Percentiles rank a stretch among this genome's conserved stretches.
phyloP scores from a whole-genome alignment of 1,140 invertebrate species.

The Plectrocnemia conspersa region DNA sequence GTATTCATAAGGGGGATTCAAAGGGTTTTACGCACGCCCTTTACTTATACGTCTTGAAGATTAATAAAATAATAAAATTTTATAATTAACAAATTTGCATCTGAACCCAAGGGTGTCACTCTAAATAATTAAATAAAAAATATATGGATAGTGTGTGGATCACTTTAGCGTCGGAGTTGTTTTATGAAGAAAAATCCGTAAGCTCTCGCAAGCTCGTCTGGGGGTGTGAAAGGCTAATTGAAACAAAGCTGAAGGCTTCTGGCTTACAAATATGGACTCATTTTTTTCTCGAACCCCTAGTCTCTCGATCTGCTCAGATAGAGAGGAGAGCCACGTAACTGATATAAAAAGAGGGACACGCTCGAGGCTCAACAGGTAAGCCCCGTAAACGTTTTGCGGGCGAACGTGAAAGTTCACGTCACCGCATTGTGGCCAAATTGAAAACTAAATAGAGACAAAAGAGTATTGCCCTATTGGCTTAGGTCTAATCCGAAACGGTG shows the following conservation, averaged over 20 bases:
- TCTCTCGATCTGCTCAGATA: neutral
- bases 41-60: too few species aligned
- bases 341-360: too few species aligned
- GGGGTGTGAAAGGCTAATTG: slow-evolving; percentile 29
- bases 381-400: too few species aligned
- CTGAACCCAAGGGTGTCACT: neutral
- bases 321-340: too few species aligned
- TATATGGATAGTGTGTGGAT: neutral
- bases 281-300: neutral
- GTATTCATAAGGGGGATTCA: too few species aligned
- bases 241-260: slow-evolving; percentile 31
- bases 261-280: slow-evolving; percentile 10
- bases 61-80: too few species aligned
- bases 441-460: slow-evolving; percentile 36
- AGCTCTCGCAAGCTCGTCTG: slow-evolving; percentile 18
- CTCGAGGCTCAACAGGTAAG: too few species aligned
- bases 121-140: neutral
- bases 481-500: slow-evolving; percentile 21
- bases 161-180: neutral
- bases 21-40: too few species aligned
- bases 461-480: slow-evolving; percentile 26
- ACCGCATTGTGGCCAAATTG: slow-evolving; percentile 32
- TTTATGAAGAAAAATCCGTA: slow-evolving; percentile 35
- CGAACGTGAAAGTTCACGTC: too few species aligned
- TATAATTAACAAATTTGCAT: too few species aligned